Evolutionary conservation across 2,888 invertebrate species (phyloP).

Genomic region (Didymodactylos carnosus): DNA sequence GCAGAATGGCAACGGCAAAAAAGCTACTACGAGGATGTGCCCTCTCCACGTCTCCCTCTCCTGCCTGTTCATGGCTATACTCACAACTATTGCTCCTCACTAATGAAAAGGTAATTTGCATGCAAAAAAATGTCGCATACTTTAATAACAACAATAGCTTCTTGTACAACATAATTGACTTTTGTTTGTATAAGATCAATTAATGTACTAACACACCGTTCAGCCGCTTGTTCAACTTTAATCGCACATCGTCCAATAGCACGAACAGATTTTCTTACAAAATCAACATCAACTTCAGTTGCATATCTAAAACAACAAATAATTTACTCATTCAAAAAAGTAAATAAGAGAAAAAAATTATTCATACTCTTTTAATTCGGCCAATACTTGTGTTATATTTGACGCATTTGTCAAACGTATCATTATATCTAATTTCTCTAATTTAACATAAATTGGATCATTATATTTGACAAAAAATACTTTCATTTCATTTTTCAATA

Average conservation of each 20-base stretch:
- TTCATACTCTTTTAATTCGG: slow-evolving; percentile 75
- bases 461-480: slow-evolving; percentile 99
- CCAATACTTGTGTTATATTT: slow-evolving; percentile 90
- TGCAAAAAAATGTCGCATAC: not conserved
- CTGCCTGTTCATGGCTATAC: too few relatives aligned
- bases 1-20: too few relatives aligned
- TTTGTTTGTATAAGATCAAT: slow-evolving; percentile 95
- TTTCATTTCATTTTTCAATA: slow-evolving; percentile 98
- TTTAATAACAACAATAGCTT: slow-evolving; percentile 96
- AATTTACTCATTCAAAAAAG: not conserved
- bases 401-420: slow-evolving; percentile 88
- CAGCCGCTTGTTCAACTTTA: slow-evolving; percentile 89
- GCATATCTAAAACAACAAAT: slow-evolving; percentile 46
- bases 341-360: too few relatives aligned
- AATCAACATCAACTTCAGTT: slow-evolving; percentile 97
- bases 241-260: slow-evolving; percentile 97
- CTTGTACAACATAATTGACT: slow-evolving; percentile 97
- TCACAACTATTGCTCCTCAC: too few relatives aligned
- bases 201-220: slow-evolving; percentile 87
- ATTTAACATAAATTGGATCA: slow-evolving; percentile 96
- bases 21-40: too few relatives aligned
- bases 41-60: too few relatives aligned
- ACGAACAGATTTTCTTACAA: slow-evolving; percentile 90
- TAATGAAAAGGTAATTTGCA: too few relatives aligned
- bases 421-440: slow-evolving; percentile 97